Percentiles rank a stretch among this genome's conserved stretches.
Evolutionary conservation across 2,797 vertebrate genomes (phyloP).

Genomic region (Pipistrellus nathusii): DNA sequence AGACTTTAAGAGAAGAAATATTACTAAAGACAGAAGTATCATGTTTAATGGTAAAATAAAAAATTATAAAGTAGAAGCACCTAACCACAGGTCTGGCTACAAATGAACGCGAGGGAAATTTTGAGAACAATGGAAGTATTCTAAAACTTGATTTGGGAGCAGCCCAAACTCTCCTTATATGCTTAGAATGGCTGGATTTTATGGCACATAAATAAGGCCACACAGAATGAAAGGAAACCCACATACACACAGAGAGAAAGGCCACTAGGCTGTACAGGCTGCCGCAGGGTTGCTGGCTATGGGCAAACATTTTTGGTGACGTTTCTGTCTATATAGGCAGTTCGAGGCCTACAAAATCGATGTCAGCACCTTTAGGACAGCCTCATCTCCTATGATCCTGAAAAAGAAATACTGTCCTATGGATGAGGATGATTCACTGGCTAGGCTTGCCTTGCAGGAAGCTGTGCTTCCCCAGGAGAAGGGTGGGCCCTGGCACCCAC

Average conservation of each 20-base stretch:
- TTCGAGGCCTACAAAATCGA: background rate
- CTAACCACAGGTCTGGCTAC: background rate
- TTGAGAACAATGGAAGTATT: background rate
- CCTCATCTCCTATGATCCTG: background rate
- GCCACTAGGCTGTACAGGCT: background rate
- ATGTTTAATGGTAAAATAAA: constrained; percentile 16
- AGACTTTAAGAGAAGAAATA: constrained; percentile 7
- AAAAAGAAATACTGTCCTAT: background rate
- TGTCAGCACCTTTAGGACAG: background rate
- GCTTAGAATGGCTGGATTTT: background rate
- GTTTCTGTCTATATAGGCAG: background rate
- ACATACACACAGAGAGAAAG: background rate
- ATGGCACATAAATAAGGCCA: background rate
- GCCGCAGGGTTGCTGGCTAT: background rate
- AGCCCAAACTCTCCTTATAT: background rate
- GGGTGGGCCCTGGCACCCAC: background rate
- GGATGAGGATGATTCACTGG: background rate
- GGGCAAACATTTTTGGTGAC: background rate
- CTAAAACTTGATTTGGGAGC: background rate
- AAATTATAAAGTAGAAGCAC: background rate
- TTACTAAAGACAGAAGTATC: background rate
- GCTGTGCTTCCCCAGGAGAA: fast-evolving
- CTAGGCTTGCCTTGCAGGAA: background rate
- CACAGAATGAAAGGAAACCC: background rate
- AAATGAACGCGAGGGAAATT: background rate